Conservation (phyloP, 2,113 vertebrate species). For the Fukomys damarensis region DNA sequence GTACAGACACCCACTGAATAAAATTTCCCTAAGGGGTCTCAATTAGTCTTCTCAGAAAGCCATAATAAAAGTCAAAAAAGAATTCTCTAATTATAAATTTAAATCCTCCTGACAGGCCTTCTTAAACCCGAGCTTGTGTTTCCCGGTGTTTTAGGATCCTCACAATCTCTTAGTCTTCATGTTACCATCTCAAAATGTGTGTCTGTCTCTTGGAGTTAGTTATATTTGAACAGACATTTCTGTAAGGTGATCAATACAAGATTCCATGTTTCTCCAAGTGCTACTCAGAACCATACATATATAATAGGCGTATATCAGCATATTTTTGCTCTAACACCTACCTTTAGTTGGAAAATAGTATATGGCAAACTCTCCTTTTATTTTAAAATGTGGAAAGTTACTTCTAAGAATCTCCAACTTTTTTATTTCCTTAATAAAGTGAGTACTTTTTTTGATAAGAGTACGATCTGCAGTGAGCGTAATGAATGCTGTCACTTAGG, state of each 20-base stretch:
- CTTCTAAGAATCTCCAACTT: background rate
- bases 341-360: background rate
- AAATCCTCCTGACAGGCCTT: slow-evolving; percentile 52
- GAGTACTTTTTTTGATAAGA: background rate
- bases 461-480: background rate
- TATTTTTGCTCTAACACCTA: background rate
- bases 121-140: background rate
- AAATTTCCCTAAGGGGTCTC: background rate
- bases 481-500: background rate
- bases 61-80: slow-evolving; percentile 52
- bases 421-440: background rate
- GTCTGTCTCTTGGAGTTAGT: background rate
- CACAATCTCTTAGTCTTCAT: background rate
- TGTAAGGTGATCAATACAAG: background rate
- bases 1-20: slow-evolving; percentile 34
- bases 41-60: slow-evolving; percentile 27
- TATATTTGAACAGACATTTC: slow-evolving; percentile 47
- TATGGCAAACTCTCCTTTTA: background rate
- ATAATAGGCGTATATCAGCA: fast-evolving
- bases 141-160: background rate
- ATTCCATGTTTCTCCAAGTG: background rate
- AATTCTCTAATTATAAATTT: slow-evolving; percentile 53
- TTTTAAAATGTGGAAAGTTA: background rate
- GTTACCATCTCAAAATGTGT: background rate
- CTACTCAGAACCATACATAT: background rate